Evolutionary conservation across 2,888 invertebrate species (phyloP).

Genomic region (Acheta domesticus): DNA sequence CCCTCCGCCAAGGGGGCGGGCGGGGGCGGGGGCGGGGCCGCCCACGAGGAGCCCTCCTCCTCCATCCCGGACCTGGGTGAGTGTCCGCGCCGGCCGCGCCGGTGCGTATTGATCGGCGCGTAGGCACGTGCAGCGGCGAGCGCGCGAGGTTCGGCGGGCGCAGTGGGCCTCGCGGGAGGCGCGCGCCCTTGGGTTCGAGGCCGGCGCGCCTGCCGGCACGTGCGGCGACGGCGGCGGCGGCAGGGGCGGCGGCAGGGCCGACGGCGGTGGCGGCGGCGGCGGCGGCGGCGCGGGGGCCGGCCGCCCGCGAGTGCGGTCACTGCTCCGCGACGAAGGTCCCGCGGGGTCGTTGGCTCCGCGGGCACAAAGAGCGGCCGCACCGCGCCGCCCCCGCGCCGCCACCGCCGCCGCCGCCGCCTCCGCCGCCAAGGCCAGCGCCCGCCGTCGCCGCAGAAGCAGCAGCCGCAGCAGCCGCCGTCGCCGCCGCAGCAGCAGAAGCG

Average conservation of each 20-base stretch:
- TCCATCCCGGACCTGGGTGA: constrained; percentile 86
- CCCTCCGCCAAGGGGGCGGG: constrained; percentile 47
- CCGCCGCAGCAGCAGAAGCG: constrained; percentile 22
- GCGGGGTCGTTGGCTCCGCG: constrained; percentile 23
- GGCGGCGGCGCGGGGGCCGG: constrained; percentile 44
- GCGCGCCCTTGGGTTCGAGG: constrained; percentile 43
- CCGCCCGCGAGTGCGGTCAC: constrained; percentile 41
- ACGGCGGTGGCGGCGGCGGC: constrained; percentile 46
- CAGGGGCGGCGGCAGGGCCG: constrained; percentile 43
- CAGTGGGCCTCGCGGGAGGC: constrained; percentile 36
- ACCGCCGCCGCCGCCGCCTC: constrained; percentile 38
- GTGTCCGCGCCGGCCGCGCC: constrained; percentile 43
- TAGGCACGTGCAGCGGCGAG: neutral
- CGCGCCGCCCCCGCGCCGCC: constrained; percentile 33
- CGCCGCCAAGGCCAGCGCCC: constrained; percentile 44
- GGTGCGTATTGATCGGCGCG: neutral
- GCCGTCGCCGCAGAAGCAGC: constrained; percentile 28
- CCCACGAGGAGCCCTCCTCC: constrained; percentile 73
- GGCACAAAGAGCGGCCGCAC: constrained; percentile 21
- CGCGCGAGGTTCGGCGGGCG: neutral
- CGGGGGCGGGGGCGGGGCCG: constrained; percentile 23
- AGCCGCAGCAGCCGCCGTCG: no score
- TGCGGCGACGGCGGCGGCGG: constrained; percentile 47
- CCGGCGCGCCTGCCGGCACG: neutral
- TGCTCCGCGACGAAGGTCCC: constrained; percentile 32